Conservation (phyloP, 1,140 invertebrate species). For the Zaprionus ghesquierei region DNA sequence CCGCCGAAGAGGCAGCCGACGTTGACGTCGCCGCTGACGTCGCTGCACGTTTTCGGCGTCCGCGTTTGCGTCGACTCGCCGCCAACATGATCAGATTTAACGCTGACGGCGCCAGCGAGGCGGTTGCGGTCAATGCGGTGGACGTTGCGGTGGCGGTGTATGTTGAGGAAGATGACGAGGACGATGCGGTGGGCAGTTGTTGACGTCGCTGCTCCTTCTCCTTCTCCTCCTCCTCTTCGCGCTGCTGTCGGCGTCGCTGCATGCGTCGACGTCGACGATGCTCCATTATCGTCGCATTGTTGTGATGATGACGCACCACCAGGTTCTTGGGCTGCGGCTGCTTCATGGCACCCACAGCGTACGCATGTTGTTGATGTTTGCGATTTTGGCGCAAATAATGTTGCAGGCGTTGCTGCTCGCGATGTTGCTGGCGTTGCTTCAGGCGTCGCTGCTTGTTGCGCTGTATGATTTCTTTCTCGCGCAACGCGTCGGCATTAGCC, state of each 20-base stretch:
- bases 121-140: slow-evolving; percentile 62
- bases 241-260: slow-evolving; percentile 49
- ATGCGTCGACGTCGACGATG: slow-evolving; percentile 50
- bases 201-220: slow-evolving; percentile 10
- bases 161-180: slow-evolving; percentile 66
- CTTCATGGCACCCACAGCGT: slow-evolving; percentile 40
- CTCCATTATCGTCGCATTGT: slow-evolving; percentile 64
- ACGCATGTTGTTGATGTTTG: slow-evolving; percentile 19
- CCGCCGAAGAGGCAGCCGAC: slow-evolving; percentile 10
- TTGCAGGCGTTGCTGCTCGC: slow-evolving; percentile 12
- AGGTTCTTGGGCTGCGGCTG: slow-evolving; percentile 71
- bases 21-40: neutral
- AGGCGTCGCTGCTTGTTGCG: slow-evolving; percentile 30
- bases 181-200: slow-evolving; percentile 62
- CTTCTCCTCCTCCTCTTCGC: slow-evolving; percentile 15
- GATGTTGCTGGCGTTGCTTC: slow-evolving; percentile 19
- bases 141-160: slow-evolving; percentile 72
- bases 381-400: slow-evolving; percentile 17
- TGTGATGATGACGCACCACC: slow-evolving; percentile 66
- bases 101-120: slow-evolving; percentile 72
- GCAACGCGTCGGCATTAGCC: slow-evolving; percentile 27
- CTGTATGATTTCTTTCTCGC: slow-evolving; percentile 36
- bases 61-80: slow-evolving; percentile 73
- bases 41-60: slow-evolving; percentile 67
- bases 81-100: slow-evolving; percentile 73